Evolutionary conservation across 92 coral and sea anemone species (phyloP), one percentile per base, ranked within the genome.

Genomic region (Epizoanthus illoricatus): DNA sequence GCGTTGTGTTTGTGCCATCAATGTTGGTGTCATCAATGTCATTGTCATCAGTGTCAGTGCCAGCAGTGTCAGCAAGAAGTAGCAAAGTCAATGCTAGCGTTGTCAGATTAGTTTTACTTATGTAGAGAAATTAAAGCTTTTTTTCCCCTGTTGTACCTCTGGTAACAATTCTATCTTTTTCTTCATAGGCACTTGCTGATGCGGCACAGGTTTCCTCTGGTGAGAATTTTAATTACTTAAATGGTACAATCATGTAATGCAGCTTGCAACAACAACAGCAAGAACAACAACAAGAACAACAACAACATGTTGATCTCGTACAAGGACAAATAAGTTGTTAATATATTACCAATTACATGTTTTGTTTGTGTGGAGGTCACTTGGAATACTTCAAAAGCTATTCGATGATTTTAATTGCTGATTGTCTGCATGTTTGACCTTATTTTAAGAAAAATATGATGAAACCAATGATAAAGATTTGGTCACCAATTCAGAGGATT

Each of bases 381-480:
- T 10, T 45, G 52, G 52, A 45, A 7, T 45, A 28, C 36, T 28
- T 28, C 36, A 28, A 28, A 28, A 28, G 36, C 47, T 21, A 59
- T 17, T 7, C 2, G 69, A 21, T 13, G 19, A 6, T 18, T 11
- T 42, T 19, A 15, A 2, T 19, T 23, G 47, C 64, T 56, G 41
- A 18, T 45, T 45, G 4, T 24, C 12, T n/a, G 36, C 36, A n/a
- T 42, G 45, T 19, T 15, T 39, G 17, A 21, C 18, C 43, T 84
- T 76, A 39, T 65, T 86, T 80, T 69, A 68, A 94, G 99, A 94
- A 81, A 85, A 80, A 67, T 96, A 96, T 80, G 90, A 86, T 57
- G 90, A 89, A 57, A 87, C 89, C 78, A 96, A 94, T 73, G 99
- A 96, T 68, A 87, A 82, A 68, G 97, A 96, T 52, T 82, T 96